Evolutionary conservation across 1,140 invertebrate species (phyloP).

Genomic region (Sitodiplosis mosellana): DNA sequence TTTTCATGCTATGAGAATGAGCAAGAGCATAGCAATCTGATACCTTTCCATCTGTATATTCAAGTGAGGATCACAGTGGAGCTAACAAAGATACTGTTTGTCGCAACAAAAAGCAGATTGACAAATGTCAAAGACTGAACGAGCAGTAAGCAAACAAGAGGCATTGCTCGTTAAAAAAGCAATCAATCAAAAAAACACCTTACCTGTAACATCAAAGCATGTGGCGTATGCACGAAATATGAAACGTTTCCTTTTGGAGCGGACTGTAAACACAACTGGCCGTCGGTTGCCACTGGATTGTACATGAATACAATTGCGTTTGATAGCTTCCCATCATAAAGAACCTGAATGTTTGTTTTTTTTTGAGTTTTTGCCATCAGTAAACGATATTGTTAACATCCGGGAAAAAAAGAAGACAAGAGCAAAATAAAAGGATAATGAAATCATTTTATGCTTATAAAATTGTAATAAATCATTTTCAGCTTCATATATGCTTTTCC

Average conservation of each 20-base stretch:
- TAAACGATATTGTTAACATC: neutral
- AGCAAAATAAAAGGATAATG: no score
- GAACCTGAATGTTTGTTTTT: constrained; percentile 43
- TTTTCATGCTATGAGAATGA: no score
- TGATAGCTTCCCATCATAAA: constrained; percentile 96
- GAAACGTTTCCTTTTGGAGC: constrained; percentile 91
- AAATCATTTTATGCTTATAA: no score
- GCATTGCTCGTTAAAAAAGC: neutral
- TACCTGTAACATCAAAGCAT: constrained; percentile 96
- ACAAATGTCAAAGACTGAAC: no score
- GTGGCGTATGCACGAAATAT: constrained; percentile 97
- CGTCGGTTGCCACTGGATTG: constrained; percentile 96
- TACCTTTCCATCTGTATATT: no score
- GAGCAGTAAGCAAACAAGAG: no score
- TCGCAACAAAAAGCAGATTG: no score
- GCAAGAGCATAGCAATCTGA: no score
- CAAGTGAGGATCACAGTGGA: no score
- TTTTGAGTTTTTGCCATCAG: neutral
- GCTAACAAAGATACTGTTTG: no score
- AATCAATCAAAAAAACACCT: constrained; percentile 13
- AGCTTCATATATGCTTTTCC: no score
- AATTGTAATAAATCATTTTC: no score
- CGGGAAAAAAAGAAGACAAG: neutral
- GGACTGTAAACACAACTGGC: constrained; percentile 93
- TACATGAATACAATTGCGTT: constrained; percentile 98